These are phyloP conservation scores for Eristalis pertinax DNA, from an alignment of 2,888 invertebrate genomes.

Conservation along the genomic window DNA sequence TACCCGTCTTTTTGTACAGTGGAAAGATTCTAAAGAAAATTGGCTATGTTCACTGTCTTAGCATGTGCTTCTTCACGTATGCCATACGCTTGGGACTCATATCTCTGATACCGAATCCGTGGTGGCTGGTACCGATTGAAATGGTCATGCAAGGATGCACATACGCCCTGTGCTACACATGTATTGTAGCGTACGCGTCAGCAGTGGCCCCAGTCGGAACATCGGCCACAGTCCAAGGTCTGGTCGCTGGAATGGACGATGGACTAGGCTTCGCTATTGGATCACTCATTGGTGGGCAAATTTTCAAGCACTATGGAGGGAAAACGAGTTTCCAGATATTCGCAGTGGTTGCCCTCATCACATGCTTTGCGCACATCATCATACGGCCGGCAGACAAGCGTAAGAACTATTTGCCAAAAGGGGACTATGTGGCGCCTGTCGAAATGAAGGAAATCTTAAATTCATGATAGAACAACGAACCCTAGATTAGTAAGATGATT, in stretches of 20 bases:
- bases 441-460: slow-evolving; percentile 72
- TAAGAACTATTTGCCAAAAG: slow-evolving; percentile 78
- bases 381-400: slow-evolving; percentile 79
- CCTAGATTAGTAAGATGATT: background rate
- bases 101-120: slow-evolving; percentile 89
- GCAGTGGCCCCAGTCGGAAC: slow-evolving; percentile 87
- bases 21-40: slow-evolving; percentile 90
- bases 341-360: slow-evolving; percentile 77
- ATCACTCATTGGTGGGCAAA: slow-evolving; percentile 87
- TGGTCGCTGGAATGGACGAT: slow-evolving; percentile 94
- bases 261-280: slow-evolving; percentile 91
- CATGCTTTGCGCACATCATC: slow-evolving; percentile 79
- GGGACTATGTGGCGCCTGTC: slow-evolving; percentile 76
- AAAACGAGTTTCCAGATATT: slow-evolving; percentile 83
- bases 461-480: background rate
- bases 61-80: slow-evolving; percentile 89
- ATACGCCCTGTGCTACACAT: slow-evolving; percentile 92
- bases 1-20: slow-evolving; percentile 87
- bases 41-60: slow-evolving; percentile 90
- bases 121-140: slow-evolving; percentile 92
- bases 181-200: slow-evolving; percentile 88
- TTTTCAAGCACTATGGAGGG: slow-evolving; percentile 86
- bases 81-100: slow-evolving; percentile 88
- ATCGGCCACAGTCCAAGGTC: slow-evolving; percentile 92
- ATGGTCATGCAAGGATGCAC: slow-evolving; percentile 92